Base-by-base conservation (phyloP, 2,888 invertebrate species). In the Lepidochrysops patricia region DNA sequence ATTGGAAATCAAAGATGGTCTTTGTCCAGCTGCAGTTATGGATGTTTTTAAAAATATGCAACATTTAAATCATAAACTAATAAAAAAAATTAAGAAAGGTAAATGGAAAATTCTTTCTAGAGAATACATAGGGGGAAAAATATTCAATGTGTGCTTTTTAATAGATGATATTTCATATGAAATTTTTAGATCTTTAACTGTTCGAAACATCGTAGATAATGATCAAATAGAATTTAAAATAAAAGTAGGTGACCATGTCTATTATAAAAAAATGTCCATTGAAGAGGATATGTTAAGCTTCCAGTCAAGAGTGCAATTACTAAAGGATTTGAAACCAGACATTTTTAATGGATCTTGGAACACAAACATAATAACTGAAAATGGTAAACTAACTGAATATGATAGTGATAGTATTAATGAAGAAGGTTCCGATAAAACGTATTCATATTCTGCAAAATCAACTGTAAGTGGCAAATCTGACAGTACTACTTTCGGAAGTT, bases 181-280 rank as follows among this genome's bases (percentile, higher is more conserved):
- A 68, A 78, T 86, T 0, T 80, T 88, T 48, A 73, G 88, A 0
- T 86, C 87, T 0, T 79, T 79, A 0, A 67, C 75, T 0, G 87
- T 87, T 59, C 85, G 84, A 67, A 88, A 88, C 63, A 74, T 86
- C 0, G 81, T 88, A 32, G 86, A 88, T 65, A 87, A 87, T 56
- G 71, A 72, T 7, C 81, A 81, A 62, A 87, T 86, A 74, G 84
- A 86, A 12, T 87, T 88, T 63, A 86, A 87, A 62, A 37, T 87
- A n/a, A 79, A 76, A 6, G 86, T 83, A 0, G 84, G 78, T 49
- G 80, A 77, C 0, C 86, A 87, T 64, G 83, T 87, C 43, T 88
- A 88, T 66, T 83, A 80, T 50, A 84, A 86, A 64, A 79, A 77
- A 54, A 70, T 84, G 2, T 60, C 83, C 25, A 69, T 79, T 64